Evolutionary conservation across 2,888 invertebrate genomes (phyloP), one percentile per base, ranked within the genome.

Genomic region (Drosophila dives): DNA sequence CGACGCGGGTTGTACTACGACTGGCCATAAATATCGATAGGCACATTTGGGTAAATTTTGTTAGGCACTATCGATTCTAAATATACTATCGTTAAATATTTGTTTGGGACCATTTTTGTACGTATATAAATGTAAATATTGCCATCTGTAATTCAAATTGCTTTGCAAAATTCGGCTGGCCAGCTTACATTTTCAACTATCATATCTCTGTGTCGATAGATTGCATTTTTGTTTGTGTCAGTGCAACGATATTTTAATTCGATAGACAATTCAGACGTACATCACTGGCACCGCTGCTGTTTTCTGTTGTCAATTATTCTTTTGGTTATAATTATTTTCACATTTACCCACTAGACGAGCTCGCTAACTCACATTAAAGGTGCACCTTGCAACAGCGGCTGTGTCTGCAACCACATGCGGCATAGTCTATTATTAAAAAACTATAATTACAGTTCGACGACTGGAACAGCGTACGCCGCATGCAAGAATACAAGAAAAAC

Each of bases 301-400:
- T 74, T 73, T 73, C 59, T 74, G 65, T 79, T 79, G 79, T 79
- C 64, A 79, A 76, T 80, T 79, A 77, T 79, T 76, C 74, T 79
- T 80, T 79, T 79, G 64, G 77, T 76, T 80, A 79, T 59, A 80
- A 70, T 73, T 79, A 76, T 76, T 79, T 79, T 79, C 80, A 67
- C 58, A 64, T 62, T 55, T 50, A 64, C 60, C 69, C 45, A 49
- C 45, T 33, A 29, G 23, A 48, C 63, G 49, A 49, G 36, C 42
- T 45, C n/a, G 33, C 29, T 23, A 61, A 64, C 45, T 51, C 32
- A 58, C 38, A 38, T 23, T 26, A 64, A 67, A 71, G 58, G 64
- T 74, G 42, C 8, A 4, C 1, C 38, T 7, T 17, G 15, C 3
- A 34, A 20, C 49, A n/a, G 26, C 12, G 32, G 15, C 29, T 29